Evolutionary conservation across 2,888 invertebrate genomes (phyloP).

Genomic region (Ichneumoninae sp.): DNA sequence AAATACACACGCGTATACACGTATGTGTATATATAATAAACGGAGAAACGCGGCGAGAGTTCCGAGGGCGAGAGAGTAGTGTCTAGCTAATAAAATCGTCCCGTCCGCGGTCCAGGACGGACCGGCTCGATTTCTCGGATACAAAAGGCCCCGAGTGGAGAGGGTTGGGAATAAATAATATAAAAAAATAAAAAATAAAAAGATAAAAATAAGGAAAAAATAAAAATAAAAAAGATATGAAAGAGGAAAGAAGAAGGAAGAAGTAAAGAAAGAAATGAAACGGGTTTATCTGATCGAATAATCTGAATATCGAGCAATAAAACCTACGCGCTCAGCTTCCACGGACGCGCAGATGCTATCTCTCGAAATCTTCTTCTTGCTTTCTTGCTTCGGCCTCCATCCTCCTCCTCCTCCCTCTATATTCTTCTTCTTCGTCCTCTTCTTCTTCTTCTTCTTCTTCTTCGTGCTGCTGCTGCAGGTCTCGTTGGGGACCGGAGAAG

Average conservation of each 20-base stretch:
- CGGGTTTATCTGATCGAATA: slow-evolving; percentile 82
- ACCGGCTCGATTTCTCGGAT: slow-evolving; percentile 67
- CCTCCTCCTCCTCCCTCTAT: slow-evolving; percentile 40
- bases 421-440: slow-evolving; percentile 52
- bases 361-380: slow-evolving; percentile 68
- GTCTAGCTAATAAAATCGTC: slow-evolving; percentile 71
- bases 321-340: slow-evolving; percentile 74
- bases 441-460: slow-evolving; percentile 9
- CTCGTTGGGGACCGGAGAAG: slow-evolving; percentile 16
- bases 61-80: slow-evolving; percentile 45
- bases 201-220: slow-evolving; percentile 21
- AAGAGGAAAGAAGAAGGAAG: slow-evolving; percentile 41
- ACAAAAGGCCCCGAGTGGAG: slow-evolving; percentile 54
- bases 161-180: slow-evolving; percentile 48
- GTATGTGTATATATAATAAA: background rate
- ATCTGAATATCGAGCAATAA: slow-evolving; percentile 84
- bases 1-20: background rate
- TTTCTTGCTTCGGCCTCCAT: slow-evolving; percentile 41
- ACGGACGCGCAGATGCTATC: slow-evolving; percentile 79
- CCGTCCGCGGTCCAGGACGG: slow-evolving; percentile 50
- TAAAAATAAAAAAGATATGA: slow-evolving; percentile 44
- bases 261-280: slow-evolving; percentile 65
- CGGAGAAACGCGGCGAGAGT: slow-evolving; percentile 24
- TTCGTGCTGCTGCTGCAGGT: background rate
- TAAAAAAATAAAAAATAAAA: slow-evolving; percentile 17